phyloP scores from a whole-genome alignment of 2,113 vertebrate genomes.

The Phrynosoma blainvillii region DNA sequence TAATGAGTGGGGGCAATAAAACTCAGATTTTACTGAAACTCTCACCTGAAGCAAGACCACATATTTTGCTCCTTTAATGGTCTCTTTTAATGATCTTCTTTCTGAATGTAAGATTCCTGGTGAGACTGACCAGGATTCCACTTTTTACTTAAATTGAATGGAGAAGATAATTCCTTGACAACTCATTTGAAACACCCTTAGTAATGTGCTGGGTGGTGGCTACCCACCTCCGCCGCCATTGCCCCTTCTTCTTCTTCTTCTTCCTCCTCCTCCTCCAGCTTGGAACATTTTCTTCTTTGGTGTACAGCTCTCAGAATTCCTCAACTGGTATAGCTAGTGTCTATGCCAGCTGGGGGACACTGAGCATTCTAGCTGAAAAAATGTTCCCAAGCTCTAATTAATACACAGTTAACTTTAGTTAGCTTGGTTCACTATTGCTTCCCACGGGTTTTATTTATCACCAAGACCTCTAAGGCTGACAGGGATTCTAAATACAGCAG shows the following conservation, averaged over 20 bases:
- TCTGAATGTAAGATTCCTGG: not conserved
- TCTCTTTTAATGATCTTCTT: not conserved
- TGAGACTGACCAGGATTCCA: not conserved
- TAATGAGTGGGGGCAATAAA: not conserved
- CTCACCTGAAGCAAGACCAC: not conserved
- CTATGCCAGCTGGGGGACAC: too few species aligned
- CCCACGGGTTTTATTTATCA: not conserved
- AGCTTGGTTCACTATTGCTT: not conserved
- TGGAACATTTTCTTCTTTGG: too few species aligned
- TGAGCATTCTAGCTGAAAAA: too few species aligned
- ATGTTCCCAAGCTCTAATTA: too few species aligned
- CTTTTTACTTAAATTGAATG: not conserved
- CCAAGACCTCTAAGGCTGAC: not conserved
- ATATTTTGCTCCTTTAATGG: not conserved
- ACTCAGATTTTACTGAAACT: not conserved
- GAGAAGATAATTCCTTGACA: not conserved
- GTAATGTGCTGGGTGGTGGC: not conserved
- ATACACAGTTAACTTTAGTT: not conserved
- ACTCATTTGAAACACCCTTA: not conserved
- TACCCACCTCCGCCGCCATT: too few species aligned
- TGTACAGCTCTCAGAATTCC: too few species aligned
- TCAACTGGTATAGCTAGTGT: too few species aligned
- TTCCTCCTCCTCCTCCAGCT: too few species aligned
- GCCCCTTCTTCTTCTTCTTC: too few species aligned
- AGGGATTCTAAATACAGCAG: not conserved